These are phyloP conservation scores for Lepidochitona cinerea DNA, from an alignment of 2,888 invertebrate species.

Conservation along the genomic window DNA sequence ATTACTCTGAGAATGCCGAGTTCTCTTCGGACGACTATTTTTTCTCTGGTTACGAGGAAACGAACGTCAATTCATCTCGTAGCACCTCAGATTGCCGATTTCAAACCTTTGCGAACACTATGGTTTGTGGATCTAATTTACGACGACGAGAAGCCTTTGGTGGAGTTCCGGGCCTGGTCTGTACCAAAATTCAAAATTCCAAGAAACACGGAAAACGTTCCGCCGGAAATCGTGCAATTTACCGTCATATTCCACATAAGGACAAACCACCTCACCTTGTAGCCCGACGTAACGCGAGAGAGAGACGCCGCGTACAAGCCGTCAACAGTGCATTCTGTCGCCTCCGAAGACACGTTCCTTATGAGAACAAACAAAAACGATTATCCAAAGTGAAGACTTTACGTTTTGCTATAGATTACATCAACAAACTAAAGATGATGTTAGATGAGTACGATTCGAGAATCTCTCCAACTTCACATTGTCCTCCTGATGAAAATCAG, in stretches of 20 bases:
- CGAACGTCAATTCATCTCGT: background rate
- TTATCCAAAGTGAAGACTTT: constrained; percentile 79
- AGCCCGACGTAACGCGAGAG: constrained; percentile 77
- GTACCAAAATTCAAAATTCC: background rate
- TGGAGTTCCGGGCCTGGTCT: background rate
- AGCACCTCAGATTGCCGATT: background rate
- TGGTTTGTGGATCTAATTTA: background rate
- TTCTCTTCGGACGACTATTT: background rate
- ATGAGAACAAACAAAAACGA: constrained; percentile 72
- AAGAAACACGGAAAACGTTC: background rate
- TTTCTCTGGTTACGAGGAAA: background rate
- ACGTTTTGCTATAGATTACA: constrained; percentile 77
- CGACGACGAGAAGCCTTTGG: background rate
- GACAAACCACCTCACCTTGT: constrained; percentile 77
- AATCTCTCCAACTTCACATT: background rate
- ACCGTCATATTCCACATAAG: constrained; percentile 69
- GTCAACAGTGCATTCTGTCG: constrained; percentile 77
- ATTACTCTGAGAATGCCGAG: background rate
- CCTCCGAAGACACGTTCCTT: constrained; percentile 76
- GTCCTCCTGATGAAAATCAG: background rate
- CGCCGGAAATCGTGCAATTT: constrained; percentile 21
- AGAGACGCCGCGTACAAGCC: constrained; percentile 77
- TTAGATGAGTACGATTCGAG: constrained; percentile 52
- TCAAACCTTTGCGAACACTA: background rate
- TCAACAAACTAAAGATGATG: constrained; percentile 74